phyloP scores from a whole-genome alignment of 2,113 vertebrate species.

The Spilogale gracilis region DNA sequence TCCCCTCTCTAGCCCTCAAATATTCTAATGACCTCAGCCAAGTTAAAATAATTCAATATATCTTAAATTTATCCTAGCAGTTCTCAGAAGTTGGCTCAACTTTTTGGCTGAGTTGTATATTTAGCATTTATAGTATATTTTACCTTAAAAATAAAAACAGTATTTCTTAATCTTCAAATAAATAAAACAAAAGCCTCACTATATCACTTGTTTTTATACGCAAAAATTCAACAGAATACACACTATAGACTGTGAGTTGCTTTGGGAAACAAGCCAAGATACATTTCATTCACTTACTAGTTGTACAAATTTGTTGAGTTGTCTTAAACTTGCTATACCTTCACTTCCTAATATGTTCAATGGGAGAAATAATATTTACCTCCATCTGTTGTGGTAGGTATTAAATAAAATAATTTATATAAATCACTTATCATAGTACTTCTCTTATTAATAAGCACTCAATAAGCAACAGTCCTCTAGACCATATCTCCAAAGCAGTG shows the following conservation, averaged over 20 bases:
- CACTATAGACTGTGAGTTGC: background rate
- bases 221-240: background rate
- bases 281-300: background rate
- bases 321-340: background rate
- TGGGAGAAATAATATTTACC: background rate
- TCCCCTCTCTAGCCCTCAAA: background rate
- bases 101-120: conserved; percentile 22
- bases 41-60: background rate
- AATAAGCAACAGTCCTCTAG: background rate
- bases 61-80: background rate
- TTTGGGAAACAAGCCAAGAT: background rate
- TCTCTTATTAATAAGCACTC: background rate
- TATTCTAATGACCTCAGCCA: background rate
- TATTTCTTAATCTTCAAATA: background rate
- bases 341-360: background rate
- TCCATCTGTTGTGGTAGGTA: background rate
- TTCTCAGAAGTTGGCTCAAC: background rate
- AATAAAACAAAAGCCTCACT: background rate
- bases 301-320: background rate
- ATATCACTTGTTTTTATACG: conserved; percentile 21
- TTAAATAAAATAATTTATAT: background rate
- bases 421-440: background rate
- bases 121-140: background rate
- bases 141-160: conserved; percentile 49
- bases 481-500: background rate